phyloP scores from a whole-genome alignment of 2,113 vertebrate species.

The Petroica traversi region DNA sequence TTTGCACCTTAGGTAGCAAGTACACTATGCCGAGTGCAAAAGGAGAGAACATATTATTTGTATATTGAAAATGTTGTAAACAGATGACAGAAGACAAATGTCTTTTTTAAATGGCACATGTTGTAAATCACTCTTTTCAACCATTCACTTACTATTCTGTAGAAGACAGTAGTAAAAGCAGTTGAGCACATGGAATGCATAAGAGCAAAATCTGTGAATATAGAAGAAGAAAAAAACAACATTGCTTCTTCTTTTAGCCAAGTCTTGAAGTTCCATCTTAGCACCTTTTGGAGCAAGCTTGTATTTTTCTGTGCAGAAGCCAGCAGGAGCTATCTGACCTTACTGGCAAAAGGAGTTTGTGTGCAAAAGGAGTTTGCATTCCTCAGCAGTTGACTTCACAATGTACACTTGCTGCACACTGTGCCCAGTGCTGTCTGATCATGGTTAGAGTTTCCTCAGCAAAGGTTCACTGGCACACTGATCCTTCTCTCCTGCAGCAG shows the following conservation, averaged over 20 bases:
- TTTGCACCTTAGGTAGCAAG: not conserved
- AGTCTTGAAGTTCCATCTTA: not conserved
- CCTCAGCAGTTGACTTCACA: fast-evolving
- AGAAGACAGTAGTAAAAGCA: not conserved
- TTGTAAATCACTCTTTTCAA: not conserved
- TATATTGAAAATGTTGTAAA: not conserved
- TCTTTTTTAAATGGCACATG: fast-evolving
- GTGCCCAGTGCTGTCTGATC: not conserved
- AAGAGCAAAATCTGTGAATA: not conserved
- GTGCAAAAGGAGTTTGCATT: fast-evolving
- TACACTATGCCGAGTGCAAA: not conserved
- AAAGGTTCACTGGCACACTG: not conserved
- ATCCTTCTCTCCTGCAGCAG: not conserved
- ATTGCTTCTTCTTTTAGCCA: not conserved
- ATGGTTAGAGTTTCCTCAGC: not conserved
- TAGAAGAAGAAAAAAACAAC: not conserved
- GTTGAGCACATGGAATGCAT: not conserved
- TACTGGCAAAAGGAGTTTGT: not conserved
- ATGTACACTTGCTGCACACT: too few species aligned
- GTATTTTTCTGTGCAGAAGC: not conserved
- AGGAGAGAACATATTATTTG: not conserved
- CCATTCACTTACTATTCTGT: not conserved
- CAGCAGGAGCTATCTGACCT: not conserved
- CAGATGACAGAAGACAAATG: not conserved
- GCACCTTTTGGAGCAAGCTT: not conserved